Evolutionary conservation across 2,888 invertebrate genomes (phyloP).

Genomic region (Beris chalybata): DNA sequence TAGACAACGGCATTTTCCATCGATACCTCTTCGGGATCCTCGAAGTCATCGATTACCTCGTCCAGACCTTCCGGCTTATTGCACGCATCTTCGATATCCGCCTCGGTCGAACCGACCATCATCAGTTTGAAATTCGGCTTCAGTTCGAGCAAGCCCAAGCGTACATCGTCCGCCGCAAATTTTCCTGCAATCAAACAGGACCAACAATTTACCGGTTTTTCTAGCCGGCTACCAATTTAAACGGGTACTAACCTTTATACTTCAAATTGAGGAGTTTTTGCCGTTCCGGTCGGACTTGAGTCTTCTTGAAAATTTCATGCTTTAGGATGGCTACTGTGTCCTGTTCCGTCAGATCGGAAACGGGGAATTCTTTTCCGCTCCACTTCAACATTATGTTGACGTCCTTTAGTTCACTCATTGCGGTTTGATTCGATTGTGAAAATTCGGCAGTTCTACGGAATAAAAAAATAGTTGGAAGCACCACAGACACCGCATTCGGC

Average conservation of each 20-base stretch:
- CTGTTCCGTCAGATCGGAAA: conserved; percentile 72
- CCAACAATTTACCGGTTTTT: conserved; percentile 29
- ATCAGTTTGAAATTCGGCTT: conserved; percentile 90
- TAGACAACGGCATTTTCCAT: conserved; percentile 63
- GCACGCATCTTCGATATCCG: conserved; percentile 83
- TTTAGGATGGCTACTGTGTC: conserved; percentile 81
- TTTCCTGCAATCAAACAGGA: conserved; percentile 65
- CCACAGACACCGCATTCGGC: neutral
- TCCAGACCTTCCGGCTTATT: conserved; percentile 79
- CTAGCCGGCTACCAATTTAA: neutral
- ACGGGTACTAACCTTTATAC: conserved; percentile 71
- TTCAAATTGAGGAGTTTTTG: conserved; percentile 93
- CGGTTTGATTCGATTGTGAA: neutral
- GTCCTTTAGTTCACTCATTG: conserved; percentile 44
- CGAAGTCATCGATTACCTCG: conserved; percentile 88
- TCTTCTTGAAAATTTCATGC: conserved; percentile 80
- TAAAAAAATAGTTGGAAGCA: neutral
- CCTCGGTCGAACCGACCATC: conserved; percentile 96
- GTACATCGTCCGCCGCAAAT: conserved; percentile 76
- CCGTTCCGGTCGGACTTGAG: conserved; percentile 87
- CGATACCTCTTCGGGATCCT: conserved; percentile 76
- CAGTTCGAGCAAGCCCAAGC: conserved; percentile 73
- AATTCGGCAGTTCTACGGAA: neutral
- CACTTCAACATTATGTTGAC: conserved; percentile 80
- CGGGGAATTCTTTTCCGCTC: conserved; percentile 87